Conservation (phyloP, 2,797 vertebrate species). For the Coracias cyanogaster region DNA sequence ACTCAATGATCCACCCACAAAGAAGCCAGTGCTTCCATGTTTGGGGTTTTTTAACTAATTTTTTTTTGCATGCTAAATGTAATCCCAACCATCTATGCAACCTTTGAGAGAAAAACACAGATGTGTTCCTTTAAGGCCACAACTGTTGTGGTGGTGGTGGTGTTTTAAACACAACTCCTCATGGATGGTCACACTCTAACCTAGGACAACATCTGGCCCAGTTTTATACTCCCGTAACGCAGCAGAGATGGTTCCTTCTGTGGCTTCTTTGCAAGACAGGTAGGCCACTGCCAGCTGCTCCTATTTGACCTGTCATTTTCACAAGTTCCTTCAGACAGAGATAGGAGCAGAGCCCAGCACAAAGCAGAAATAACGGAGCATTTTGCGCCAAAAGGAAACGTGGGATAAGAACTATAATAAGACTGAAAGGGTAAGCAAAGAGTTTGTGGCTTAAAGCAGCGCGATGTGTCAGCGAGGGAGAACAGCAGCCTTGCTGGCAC, state of each 20-base stretch:
- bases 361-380: constrained; percentile 38
- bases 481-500: constrained; percentile 72
- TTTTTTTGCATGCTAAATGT: not conserved
- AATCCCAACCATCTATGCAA: not conserved
- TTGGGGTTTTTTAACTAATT: too few relatives aligned
- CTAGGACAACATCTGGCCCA: not conserved
- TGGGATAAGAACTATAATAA: constrained; percentile 72
- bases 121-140: not conserved
- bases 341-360: constrained; percentile 39
- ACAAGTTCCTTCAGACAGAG: constrained; percentile 28
- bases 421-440: constrained; percentile 70
- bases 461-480: constrained; percentile 54
- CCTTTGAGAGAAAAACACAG: not conserved
- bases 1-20: not conserved
- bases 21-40: not conserved
- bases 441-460: constrained; percentile 42
- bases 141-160: not conserved
- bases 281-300: constrained; percentile 20
- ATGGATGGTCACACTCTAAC: not conserved
- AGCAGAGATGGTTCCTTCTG: not conserved
- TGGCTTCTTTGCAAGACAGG: not conserved
- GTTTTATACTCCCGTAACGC: not conserved
- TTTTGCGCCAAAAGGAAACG: constrained; percentile 69
- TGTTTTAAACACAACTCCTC: not conserved
- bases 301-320: constrained; percentile 44